Conservation (phyloP, 1,140 invertebrate species). For the Eumaeus atala region DNA sequence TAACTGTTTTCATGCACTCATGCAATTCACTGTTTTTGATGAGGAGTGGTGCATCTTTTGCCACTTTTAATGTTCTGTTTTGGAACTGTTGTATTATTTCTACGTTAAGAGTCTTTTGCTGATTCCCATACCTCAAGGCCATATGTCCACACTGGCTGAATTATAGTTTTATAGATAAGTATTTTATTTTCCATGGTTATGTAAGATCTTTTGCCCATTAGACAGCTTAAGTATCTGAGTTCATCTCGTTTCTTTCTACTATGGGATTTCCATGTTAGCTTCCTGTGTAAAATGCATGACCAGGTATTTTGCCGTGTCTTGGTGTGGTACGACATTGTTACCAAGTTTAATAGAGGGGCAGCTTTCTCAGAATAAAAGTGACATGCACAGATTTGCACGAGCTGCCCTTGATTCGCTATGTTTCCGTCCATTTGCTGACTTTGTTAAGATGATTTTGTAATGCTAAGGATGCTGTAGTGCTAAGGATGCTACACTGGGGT, state of each 20-base stretch:
- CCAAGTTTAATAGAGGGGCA: constrained; percentile 12
- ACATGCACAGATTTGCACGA: constrained; percentile 16
- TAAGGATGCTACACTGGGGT: neutral
- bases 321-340: constrained; percentile 14
- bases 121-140: neutral
- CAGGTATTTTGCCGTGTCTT: constrained; percentile 14
- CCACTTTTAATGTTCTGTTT: too few relatives aligned
- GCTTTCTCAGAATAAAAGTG: constrained; percentile 18
- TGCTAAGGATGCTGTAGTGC: constrained; percentile 10
- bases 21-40: too few relatives aligned
- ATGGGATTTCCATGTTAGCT: constrained; percentile 5
- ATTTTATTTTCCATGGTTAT: constrained; percentile 4
- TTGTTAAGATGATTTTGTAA: constrained; percentile 15
- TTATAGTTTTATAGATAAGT: constrained; percentile 3
- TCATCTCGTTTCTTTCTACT: constrained; percentile 5
- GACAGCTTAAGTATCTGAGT: neutral
- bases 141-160: constrained; percentile 7
- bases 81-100: too few relatives aligned
- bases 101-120: too few relatives aligned
- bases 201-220: neutral
- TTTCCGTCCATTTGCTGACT: constrained; percentile 16
- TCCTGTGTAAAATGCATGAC: constrained; percentile 6
- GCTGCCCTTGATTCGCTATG: constrained; percentile 20
- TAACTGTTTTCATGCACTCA: too few relatives aligned
- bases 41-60: too few relatives aligned